Percentiles rank a stretch among this genome's conserved stretches.
phyloP scores from a whole-genome alignment of 1,140 invertebrate species.

The Aphaenogaster rudis region DNA sequence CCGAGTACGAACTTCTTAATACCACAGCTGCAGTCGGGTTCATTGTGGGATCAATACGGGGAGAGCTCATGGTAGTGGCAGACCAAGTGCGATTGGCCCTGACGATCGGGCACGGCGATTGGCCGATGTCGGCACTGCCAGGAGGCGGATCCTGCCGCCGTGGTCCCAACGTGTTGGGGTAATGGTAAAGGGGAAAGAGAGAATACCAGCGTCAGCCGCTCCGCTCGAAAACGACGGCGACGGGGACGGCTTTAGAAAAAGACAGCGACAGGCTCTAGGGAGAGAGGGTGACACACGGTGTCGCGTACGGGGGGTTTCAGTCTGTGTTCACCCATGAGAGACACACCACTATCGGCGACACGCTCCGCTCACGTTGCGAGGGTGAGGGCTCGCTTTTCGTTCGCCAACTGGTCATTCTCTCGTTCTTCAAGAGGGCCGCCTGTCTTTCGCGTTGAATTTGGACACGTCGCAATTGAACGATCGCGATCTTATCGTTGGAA shows the following conservation, averaged over 20 bases:
- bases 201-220: conserved; percentile 60
- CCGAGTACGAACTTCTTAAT: conserved; percentile 85
- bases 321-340: conserved; percentile 86
- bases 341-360: conserved; percentile 77
- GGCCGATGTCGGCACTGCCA: conserved; percentile 82
- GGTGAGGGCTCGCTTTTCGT: conserved; percentile 61
- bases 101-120: conserved; percentile 78
- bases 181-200: conserved; percentile 69
- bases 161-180: conserved; percentile 66
- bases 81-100: conserved; percentile 83
- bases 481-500: neutral
- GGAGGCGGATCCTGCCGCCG: conserved; percentile 81
- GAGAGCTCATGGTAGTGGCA: conserved; percentile 84
- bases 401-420: conserved; percentile 44
- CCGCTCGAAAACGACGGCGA: conserved; percentile 69
- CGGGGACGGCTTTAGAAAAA: conserved; percentile 79
- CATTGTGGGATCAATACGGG: conserved; percentile 87
- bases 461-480: neutral
- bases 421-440: conserved; percentile 9
- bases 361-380: conserved; percentile 73
- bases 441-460: neutral
- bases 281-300: conserved; percentile 83
- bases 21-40: conserved; percentile 82
- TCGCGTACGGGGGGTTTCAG: conserved; percentile 81
- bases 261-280: conserved; percentile 76